Evolutionary conservation across 2,113 vertebrate species (phyloP).

Genomic region (Papio anubis): DNA sequence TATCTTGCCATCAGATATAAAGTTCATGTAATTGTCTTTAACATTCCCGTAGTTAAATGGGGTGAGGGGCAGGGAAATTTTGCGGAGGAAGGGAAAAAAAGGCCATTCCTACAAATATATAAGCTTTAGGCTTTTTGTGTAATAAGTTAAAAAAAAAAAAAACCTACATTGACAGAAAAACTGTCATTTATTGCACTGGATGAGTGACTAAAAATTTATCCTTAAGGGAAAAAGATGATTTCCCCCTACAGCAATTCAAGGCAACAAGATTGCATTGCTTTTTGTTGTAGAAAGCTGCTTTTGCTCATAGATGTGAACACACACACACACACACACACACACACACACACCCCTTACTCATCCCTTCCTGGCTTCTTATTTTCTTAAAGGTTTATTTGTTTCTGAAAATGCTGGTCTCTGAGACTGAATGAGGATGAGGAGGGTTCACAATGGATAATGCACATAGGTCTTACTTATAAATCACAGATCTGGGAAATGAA

Average conservation of each 20-base stretch:
- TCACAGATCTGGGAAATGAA: background rate
- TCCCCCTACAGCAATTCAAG: background rate
- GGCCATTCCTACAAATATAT: background rate
- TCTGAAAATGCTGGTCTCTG: background rate
- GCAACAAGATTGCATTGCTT: background rate
- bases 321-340: too few relatives aligned
- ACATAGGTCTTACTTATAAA: background rate
- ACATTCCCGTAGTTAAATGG: background rate
- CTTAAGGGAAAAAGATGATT: background rate
- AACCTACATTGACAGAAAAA: background rate
- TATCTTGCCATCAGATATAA: background rate
- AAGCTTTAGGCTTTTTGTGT: background rate
- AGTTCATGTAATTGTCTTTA: background rate
- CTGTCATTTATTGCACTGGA: background rate
- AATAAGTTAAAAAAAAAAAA: background rate
- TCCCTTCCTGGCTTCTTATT: background rate
- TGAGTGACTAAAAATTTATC: background rate
- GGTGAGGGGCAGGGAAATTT: background rate
- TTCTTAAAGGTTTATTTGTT: background rate
- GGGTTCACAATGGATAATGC: accelerated
- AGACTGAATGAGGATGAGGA: background rate
- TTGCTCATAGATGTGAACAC: background rate
- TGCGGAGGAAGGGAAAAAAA: accelerated
- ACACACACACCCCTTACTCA: background rate
- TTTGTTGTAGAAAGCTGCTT: background rate